Evolutionary conservation across 2,888 invertebrate species (phyloP), one percentile per base, ranked within the genome.

Genomic region (Perdita meconis): DNA sequence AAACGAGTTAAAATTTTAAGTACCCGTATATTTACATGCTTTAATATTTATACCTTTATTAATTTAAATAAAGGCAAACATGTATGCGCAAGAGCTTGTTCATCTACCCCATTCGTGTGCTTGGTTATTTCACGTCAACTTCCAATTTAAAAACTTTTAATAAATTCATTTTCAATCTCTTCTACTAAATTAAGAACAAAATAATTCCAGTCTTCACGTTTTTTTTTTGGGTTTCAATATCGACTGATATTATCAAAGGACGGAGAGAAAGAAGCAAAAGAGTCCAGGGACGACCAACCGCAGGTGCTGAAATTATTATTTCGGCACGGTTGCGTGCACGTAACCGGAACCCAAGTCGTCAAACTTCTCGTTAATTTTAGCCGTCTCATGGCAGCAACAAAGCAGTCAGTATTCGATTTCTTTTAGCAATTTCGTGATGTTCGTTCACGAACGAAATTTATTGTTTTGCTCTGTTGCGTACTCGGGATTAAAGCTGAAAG

Each of bases 11-110:
- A 50, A 47, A 5, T 57, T 50, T 50, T 13, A 50, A 50, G 19
- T 57, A 47, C 34, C 34, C 12, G 47, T 44, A 47, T 26, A 59
- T 36, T 57, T 64, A 53, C 50, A 53, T 36, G 51, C 69, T 51
- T 64, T 69, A 36, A 69, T 55, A 57, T 63, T 63, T 69, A 55
- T 69, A 51, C 63, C 50, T 56, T 69, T 42, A 57, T 51, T 64
- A 40, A 64, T 57, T 70, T 63, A 53, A 69, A 69, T 34, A 16
- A 42, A 40, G 13, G 63, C 50, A n/a, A 51, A 51, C 36, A 16
- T n/a, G 26, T 16, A 26, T 3, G 26, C 4, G 36, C 44, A 12
- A 12, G 42, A 24, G 3, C 47, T 10, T 8, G 36, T 47, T 36
- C 24, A n/a, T n/a, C 13, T 51, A 16, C 26, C 8, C 10, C 26